These are phyloP conservation scores for Cynopterus sphinx DNA, from an alignment of 2,797 vertebrate genomes.

Conservation along the genomic window DNA sequence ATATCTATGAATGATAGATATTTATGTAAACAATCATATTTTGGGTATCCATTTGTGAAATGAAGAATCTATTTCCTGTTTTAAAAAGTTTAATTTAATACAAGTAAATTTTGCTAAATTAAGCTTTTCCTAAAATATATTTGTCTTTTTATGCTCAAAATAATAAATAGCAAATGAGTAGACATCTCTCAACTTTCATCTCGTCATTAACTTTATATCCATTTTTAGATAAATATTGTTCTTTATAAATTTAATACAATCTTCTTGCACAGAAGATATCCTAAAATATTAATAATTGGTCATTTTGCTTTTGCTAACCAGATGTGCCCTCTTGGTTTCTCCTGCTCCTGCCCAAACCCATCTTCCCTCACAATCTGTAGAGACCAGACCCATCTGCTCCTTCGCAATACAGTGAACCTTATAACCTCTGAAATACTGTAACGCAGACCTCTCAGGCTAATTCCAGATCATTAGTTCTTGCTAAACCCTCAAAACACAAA, in stretches of 20 bases:
- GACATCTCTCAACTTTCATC: background rate
- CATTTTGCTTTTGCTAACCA: background rate
- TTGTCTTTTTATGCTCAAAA: background rate
- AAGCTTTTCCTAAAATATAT: background rate
- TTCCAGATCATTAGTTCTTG: background rate
- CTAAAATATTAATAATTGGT: background rate
- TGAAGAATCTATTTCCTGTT: conserved; percentile 5
- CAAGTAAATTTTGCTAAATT: background rate
- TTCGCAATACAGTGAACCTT: background rate
- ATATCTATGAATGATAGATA: background rate
- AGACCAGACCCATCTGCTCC: background rate
- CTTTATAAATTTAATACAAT: background rate
- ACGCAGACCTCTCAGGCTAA: background rate
- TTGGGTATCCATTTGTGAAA: background rate
- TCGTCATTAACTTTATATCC: background rate
- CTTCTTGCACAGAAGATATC: background rate
- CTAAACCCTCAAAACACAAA: background rate
- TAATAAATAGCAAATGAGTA: background rate
- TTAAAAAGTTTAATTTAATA: background rate
- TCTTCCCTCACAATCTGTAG: background rate
- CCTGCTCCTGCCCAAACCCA: background rate
- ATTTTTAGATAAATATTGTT: background rate
- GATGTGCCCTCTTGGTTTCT: background rate
- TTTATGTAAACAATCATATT: background rate
- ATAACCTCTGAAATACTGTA: background rate